phyloP scores from a whole-genome alignment of 2,797 vertebrate genomes.

The Smutsia temminckii region DNA sequence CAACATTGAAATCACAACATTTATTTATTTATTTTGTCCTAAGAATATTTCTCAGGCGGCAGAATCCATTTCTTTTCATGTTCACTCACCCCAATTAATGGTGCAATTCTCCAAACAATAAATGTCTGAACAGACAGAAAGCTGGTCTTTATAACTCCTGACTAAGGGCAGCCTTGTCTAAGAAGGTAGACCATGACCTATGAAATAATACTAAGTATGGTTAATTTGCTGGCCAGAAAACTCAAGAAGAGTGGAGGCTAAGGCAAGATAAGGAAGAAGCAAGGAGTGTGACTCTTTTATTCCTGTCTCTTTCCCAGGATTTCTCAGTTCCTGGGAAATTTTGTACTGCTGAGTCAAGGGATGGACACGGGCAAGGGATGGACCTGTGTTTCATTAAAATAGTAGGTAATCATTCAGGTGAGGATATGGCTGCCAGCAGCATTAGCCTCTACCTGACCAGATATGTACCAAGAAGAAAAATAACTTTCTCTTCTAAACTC shows the following conservation, averaged over 20 bases:
- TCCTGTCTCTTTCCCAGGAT: neutral
- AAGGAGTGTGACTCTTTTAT: neutral
- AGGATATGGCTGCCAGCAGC: neutral
- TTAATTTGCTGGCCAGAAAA: neutral
- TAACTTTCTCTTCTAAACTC: neutral
- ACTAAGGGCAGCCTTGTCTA: neutral
- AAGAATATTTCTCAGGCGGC: constrained; percentile 18
- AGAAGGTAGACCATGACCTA: neutral
- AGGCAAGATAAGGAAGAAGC: neutral
- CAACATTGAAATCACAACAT: neutral
- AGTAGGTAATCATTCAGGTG: neutral
- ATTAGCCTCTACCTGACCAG: neutral
- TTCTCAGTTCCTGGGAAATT: neutral
- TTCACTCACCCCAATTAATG: neutral
- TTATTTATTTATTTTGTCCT: neutral
- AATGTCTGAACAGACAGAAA: neutral
- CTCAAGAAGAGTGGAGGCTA: neutral
- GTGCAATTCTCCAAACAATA: neutral
- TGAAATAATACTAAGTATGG: neutral
- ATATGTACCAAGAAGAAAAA: neutral
- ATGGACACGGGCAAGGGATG: neutral
- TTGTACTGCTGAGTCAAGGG: too few relatives aligned
- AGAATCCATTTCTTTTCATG: constrained; percentile 26
- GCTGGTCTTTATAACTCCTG: neutral
- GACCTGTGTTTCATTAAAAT: neutral